Conservation (phyloP, 2,797 vertebrate species). For the Darevskia mixta region DNA sequence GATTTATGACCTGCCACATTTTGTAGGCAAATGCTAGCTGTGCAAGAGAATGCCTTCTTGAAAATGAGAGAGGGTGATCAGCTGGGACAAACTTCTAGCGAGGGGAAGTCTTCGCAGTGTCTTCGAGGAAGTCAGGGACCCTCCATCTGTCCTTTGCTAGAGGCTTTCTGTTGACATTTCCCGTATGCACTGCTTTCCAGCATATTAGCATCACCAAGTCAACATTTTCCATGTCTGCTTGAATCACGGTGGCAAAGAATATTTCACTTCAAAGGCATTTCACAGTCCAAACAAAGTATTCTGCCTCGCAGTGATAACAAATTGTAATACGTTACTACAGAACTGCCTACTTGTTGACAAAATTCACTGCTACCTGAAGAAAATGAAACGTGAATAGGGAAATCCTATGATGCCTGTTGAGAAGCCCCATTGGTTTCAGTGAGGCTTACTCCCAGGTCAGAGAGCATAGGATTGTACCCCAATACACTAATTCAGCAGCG, state of each 20-base stretch:
- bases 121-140: accelerated
- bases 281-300: constrained; percentile 26
- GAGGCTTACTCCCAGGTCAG: too few species aligned
- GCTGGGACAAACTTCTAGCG: constrained; percentile 19
- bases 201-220: constrained; percentile 42
- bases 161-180: constrained; percentile 18
- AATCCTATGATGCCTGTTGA: background rate
- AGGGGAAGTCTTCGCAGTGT: constrained; percentile 3
- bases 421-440: too few species aligned
- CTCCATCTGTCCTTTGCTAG: background rate
- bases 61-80: constrained; percentile 24
- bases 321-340: background rate
- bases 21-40: constrained; percentile 39
- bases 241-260: constrained; percentile 34
- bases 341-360: background rate
- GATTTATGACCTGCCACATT: constrained; percentile 25
- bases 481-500: background rate
- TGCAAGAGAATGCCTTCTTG: constrained; percentile 16
- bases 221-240: constrained; percentile 32
- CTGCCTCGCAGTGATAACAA: background rate
- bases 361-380: background rate
- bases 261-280: constrained; percentile 35
- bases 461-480: too few species aligned
- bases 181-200: constrained; percentile 36
- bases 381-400: background rate